These are phyloP conservation scores for Hiodon alosoides DNA, from an alignment of 2,113 vertebrate genomes.

Conservation along the genomic window DNA sequence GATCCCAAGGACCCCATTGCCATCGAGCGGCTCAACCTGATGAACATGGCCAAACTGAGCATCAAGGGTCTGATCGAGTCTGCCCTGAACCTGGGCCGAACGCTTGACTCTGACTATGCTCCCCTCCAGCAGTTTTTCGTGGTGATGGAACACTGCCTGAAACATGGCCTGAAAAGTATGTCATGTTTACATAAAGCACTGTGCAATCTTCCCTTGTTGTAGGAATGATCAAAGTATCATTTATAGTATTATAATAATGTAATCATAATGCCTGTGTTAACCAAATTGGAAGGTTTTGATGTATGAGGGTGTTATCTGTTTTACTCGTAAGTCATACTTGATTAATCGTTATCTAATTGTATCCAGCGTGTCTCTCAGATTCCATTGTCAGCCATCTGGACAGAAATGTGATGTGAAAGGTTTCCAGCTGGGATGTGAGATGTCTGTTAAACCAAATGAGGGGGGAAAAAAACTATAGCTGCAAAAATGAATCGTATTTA, in stretches of 20 bases:
- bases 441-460: background rate
- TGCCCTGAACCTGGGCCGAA: slow-evolving; percentile 88
- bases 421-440: slow-evolving; percentile 2
- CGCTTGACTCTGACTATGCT: slow-evolving; percentile 92
- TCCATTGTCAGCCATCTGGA: background rate
- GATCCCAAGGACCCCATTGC: slow-evolving; percentile 97
- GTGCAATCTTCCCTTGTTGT: background rate
- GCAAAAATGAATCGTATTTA: too few relatives aligned
- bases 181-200: background rate
- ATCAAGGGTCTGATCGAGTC: slow-evolving; percentile 98
- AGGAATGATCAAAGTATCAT: background rate
- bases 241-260: too few relatives aligned
- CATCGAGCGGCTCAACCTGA: slow-evolving; percentile 95
- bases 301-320: too few relatives aligned
- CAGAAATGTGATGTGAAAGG: background rate
- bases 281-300: too few relatives aligned
- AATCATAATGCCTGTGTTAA: too few relatives aligned
- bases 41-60: slow-evolving; percentile 99
- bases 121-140: slow-evolving; percentile 98
- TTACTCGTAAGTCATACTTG: too few relatives aligned
- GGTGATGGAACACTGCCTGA: slow-evolving; percentile 97
- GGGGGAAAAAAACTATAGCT: too few relatives aligned
- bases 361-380: too few relatives aligned
- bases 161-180: slow-evolving; percentile 92
- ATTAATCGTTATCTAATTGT: too few relatives aligned